phyloP scores from a whole-genome alignment of 2,797 vertebrate species.

The Neopelma chrysocephalum region DNA sequence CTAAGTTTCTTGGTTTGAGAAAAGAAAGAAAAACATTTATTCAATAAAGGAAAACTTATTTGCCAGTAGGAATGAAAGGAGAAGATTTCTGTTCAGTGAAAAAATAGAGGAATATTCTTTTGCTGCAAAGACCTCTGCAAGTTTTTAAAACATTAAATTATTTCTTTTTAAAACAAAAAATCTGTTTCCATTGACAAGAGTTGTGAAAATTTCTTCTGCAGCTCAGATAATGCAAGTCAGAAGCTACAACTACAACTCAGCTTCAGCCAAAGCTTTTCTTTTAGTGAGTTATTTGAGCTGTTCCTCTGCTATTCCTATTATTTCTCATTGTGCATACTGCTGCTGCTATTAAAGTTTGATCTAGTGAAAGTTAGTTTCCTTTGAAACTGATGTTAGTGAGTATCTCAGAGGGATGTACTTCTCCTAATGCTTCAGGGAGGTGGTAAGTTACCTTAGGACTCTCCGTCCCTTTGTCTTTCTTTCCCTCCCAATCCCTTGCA shows the following conservation, averaged over 20 bases:
- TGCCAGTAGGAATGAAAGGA: background rate
- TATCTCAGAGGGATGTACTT: background rate
- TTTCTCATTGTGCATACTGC: background rate
- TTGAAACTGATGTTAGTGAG: background rate
- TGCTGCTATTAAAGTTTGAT: background rate
- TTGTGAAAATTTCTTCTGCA: background rate
- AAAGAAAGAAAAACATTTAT: background rate
- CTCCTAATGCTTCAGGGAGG: background rate
- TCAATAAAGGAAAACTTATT: constrained; percentile 7
- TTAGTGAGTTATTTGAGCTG: background rate
- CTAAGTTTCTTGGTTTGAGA: background rate
- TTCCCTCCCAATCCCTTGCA: background rate
- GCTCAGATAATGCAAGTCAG: background rate
- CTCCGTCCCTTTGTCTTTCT: background rate
- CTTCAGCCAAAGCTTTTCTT: background rate
- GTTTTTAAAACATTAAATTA: background rate
- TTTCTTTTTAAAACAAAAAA: background rate
- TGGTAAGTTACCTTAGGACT: background rate
- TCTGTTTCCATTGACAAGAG: background rate
- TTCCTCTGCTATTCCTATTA: background rate
- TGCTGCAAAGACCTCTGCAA: background rate
- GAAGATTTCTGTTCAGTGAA: background rate
- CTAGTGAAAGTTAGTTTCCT: background rate
- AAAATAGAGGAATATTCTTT: background rate
- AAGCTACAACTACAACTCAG: background rate